A percentile compares a stretch with the other conserved stretches of the same genome.
Evolutionary conservation across 2,113 vertebrate species (phyloP).

Genomic region (Geothlypis trichas): DNA sequence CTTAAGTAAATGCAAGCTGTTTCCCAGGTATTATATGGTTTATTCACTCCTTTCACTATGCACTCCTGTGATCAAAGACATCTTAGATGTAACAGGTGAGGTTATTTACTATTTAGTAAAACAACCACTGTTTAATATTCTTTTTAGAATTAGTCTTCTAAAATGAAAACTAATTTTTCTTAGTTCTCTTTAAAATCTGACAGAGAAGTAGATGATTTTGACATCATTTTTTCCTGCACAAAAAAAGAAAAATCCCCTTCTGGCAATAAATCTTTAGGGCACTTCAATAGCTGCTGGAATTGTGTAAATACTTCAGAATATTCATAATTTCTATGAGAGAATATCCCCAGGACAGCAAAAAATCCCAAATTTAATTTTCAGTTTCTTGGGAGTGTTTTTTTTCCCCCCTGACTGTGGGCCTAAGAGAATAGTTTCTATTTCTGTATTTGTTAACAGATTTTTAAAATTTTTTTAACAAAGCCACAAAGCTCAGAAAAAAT

Average conservation of each 20-base stretch:
- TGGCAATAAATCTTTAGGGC: not conserved
- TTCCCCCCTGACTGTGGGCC: not conserved
- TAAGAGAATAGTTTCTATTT: not conserved
- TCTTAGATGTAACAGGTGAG: not conserved
- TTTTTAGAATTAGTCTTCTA: not conserved
- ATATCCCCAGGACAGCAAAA: not conserved
- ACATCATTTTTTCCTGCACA: not conserved
- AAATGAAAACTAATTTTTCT: not conserved
- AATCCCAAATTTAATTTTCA: not conserved
- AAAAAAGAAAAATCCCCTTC: not conserved
- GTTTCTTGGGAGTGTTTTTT: not conserved
- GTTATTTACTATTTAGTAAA: conserved; percentile 6
- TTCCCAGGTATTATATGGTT: not conserved
- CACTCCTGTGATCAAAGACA: not conserved
- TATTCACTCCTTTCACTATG: not conserved
- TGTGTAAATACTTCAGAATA: not conserved
- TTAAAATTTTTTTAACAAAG: not conserved
- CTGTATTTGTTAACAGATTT: not conserved
- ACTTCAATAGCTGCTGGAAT: not conserved
- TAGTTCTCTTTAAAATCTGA: not conserved
- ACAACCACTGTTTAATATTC: not conserved
- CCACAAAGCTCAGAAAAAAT: not conserved
- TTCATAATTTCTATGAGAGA: not conserved
- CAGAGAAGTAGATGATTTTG: not conserved
- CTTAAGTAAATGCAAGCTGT: not conserved